Evolutionary conservation across 2,888 invertebrate species (phyloP).

Genomic region (Agapostemon virescens): DNA sequence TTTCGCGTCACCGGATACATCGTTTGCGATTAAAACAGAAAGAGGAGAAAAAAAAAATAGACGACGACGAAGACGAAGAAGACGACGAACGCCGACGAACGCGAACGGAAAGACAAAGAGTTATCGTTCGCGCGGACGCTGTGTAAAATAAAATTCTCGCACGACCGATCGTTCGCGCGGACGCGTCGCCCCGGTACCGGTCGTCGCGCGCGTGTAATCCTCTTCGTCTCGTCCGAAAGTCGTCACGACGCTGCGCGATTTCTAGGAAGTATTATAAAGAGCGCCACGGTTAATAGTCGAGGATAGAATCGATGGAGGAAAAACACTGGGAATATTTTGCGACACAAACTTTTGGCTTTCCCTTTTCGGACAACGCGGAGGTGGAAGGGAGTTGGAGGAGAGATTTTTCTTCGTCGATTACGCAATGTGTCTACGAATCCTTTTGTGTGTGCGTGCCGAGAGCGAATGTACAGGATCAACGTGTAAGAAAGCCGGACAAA

Average conservation of each 20-base stretch:
- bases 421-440: conserved; percentile 65
- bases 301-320: conserved; percentile 50
- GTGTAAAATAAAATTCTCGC: conserved; percentile 48
- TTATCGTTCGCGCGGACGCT: conserved; percentile 62
- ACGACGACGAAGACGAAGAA: neutral
- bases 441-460: conserved; percentile 58
- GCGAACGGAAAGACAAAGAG: neutral
- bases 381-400: neutral
- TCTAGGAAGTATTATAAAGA: conserved; percentile 35
- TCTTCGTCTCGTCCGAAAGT: conserved; percentile 47
- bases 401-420: conserved; percentile 42
- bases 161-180: too few species aligned
- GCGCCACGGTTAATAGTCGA: conserved; percentile 34
- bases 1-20: conserved; percentile 68
- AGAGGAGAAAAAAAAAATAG: conserved; percentile 2
- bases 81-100: neutral
- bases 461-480: conserved; percentile 69
- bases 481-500: conserved; percentile 68
- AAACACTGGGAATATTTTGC: conserved; percentile 43
- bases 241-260: conserved; percentile 47
- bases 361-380: conserved; percentile 16
- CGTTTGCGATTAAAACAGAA: conserved; percentile 46
- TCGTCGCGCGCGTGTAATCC: conserved; percentile 15
- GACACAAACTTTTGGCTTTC: conserved; percentile 30
- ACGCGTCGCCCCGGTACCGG: too few species aligned